phyloP scores from a whole-genome alignment of 2,113 vertebrate species.

The Polyodon spathula region DNA sequence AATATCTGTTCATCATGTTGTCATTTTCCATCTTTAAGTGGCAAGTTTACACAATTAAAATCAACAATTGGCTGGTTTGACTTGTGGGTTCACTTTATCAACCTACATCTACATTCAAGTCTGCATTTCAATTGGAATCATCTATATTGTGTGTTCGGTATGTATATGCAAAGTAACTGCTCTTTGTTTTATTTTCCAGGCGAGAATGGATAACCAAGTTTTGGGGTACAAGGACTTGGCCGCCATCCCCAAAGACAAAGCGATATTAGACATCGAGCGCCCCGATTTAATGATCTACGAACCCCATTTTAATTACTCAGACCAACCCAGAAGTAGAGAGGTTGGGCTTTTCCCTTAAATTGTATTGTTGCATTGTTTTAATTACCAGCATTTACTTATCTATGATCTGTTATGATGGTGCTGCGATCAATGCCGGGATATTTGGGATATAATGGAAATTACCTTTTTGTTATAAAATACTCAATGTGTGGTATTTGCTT shows the following conservation, averaged over 20 bases:
- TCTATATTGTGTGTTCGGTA: no score
- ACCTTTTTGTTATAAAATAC: no score
- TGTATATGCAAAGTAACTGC: background rate
- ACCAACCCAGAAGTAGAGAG: conserved; percentile 72
- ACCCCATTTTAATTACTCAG: conserved; percentile 84
- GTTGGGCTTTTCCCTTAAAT: conserved; percentile 32
- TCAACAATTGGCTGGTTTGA: no score
- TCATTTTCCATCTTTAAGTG: no score
- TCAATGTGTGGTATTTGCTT: no score
- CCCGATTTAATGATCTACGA: conserved; percentile 95
- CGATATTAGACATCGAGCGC: conserved; percentile 89
- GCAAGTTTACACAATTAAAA: no score
- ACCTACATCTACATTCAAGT: no score
- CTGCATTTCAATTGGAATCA: no score
- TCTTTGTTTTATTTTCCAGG: conserved; percentile 44
- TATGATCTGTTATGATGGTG: background rate
- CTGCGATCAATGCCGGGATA: no score
- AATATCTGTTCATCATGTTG: no score
- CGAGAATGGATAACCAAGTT: conserved; percentile 79
- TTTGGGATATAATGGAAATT: no score
- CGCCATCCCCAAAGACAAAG: conserved; percentile 87
- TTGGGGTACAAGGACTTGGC: conserved; percentile 90
- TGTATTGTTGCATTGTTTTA: background rate
- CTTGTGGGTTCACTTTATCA: no score
- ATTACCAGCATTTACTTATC: background rate